These are phyloP conservation scores for Ancistrus triradiatus DNA, from an alignment of 2,113 vertebrate genomes.

Conservation along the genomic window DNA sequence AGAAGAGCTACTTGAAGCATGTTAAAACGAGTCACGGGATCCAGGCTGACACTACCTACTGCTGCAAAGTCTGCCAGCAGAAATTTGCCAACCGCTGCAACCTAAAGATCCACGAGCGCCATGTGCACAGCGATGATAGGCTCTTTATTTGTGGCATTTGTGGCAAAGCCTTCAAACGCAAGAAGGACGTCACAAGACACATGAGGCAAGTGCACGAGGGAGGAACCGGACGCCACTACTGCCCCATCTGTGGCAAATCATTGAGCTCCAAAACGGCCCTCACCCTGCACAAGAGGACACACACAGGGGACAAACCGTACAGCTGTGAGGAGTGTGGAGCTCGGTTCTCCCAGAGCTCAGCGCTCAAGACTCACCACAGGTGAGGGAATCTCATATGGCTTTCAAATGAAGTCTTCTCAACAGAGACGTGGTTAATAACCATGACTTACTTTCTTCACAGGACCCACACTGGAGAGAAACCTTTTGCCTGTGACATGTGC, in stretches of 20 bases:
- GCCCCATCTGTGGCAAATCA: slow-evolving; percentile 83
- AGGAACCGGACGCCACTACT: slow-evolving; percentile 76
- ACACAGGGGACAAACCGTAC: slow-evolving; percentile 86
- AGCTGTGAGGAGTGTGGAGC: slow-evolving; percentile 82
- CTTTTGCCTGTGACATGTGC: slow-evolving; percentile 90
- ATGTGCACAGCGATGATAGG: slow-evolving; percentile 89
- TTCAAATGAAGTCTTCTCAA: neutral
- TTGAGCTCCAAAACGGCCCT: slow-evolving; percentile 91
- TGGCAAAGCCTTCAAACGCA: slow-evolving; percentile 90
- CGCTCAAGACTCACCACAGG: slow-evolving; percentile 95
- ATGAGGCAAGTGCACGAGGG: slow-evolving; percentile 92
- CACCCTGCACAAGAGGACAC: slow-evolving; percentile 85
- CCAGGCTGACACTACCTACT: slow-evolving; percentile 73
- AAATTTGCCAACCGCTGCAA: slow-evolving; percentile 96
- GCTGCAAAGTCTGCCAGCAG: slow-evolving; percentile 85
- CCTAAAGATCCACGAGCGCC: slow-evolving; percentile 89
- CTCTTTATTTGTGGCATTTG: slow-evolving; percentile 85
- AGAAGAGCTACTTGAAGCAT: slow-evolving; percentile 72
- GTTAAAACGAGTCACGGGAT: slow-evolving; percentile 75
- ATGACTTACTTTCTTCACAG: slow-evolving; percentile 57
- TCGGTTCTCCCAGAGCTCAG: slow-evolving; percentile 92
- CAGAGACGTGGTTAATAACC: no score
- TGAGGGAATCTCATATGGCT: slow-evolving; percentile 54
- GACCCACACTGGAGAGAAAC: slow-evolving; percentile 96
- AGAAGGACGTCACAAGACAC: slow-evolving; percentile 92